Percentiles rank a stretch among this genome's conserved stretches.
These are phyloP conservation scores for Thymelicus acteon DNA, from an alignment of 2,888 invertebrate species.

Conservation along the genomic window DNA sequence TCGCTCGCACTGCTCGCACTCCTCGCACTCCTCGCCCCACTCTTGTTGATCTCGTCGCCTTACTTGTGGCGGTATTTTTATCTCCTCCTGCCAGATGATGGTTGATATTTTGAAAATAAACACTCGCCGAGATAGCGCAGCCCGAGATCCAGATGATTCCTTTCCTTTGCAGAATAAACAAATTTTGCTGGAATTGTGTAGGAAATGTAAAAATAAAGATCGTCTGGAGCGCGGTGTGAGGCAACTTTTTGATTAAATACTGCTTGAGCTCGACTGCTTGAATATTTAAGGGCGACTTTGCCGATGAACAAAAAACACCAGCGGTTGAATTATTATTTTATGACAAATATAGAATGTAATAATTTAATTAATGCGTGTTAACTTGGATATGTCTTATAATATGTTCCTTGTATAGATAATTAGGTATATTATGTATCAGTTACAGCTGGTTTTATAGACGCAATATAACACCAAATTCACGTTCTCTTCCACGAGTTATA, in stretches of 20 bases:
- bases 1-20: slow-evolving; percentile 43
- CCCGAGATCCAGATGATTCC: slow-evolving; percentile 12
- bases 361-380: too few relatives aligned
- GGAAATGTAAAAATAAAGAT: slow-evolving; percentile 7
- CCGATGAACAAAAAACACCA: not conserved
- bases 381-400: too few relatives aligned
- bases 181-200: slow-evolving; percentile 12
- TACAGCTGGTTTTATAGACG: too few relatives aligned
- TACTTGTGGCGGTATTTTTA: slow-evolving; percentile 50
- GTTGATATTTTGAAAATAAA: slow-evolving; percentile 45
- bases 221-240: not conserved
- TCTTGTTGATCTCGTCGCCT: slow-evolving; percentile 53
- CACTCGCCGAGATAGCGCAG: slow-evolving; percentile 16
- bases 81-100: slow-evolving; percentile 45
- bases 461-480: too few relatives aligned
- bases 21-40: slow-evolving; percentile 41
- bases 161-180: slow-evolving; percentile 15
- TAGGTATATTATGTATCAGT: too few relatives aligned
- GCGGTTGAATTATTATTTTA: not conserved
- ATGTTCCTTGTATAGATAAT: too few relatives aligned
- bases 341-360: too few relatives aligned
- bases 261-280: not conserved
- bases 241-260: slow-evolving; percentile 9
- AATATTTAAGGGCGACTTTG: slow-evolving; percentile 6
- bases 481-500: too few relatives aligned